phyloP scores from a whole-genome alignment of 2,113 vertebrate species.

The Orycteropus afer region DNA sequence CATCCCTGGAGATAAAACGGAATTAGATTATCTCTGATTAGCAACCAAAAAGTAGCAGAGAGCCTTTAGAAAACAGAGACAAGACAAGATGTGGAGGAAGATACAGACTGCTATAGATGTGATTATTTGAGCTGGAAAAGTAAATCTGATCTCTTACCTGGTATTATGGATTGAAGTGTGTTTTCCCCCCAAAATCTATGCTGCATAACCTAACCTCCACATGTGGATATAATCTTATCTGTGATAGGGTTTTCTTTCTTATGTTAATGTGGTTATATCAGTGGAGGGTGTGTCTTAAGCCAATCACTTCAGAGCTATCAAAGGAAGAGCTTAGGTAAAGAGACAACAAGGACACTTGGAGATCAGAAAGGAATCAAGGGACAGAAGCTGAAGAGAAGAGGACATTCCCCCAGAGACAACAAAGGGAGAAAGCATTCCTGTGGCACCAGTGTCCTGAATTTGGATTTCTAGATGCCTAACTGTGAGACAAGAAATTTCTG shows the following conservation, averaged over 20 bases:
- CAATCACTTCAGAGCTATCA: not conserved
- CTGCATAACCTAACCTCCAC: not conserved
- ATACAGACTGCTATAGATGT: not conserved
- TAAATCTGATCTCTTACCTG: not conserved
- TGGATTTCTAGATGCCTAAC: not conserved
- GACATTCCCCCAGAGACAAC: not conserved
- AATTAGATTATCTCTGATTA: slow-evolving; percentile 50
- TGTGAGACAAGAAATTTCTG: not conserved
- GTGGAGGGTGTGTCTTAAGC: not conserved
- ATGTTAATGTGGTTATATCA: not conserved
- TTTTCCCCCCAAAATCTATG: not conserved
- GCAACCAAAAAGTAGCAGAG: not conserved
- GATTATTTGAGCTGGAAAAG: not conserved
- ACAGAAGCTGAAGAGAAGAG: not conserved
- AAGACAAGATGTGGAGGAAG: not conserved
- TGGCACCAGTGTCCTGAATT: not conserved
- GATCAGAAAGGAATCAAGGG: not conserved
- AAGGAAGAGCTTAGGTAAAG: not conserved
- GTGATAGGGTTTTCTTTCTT: not conserved
- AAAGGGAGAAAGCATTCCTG: not conserved
- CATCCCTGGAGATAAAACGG: slow-evolving; percentile 89
- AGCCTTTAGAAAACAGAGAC: not conserved
- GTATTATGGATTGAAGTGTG: not conserved
- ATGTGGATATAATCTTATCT: not conserved
- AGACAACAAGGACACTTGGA: not conserved